phyloP scores from a whole-genome alignment of 1,140 invertebrate genomes.

The Sitodiplosis mosellana region DNA sequence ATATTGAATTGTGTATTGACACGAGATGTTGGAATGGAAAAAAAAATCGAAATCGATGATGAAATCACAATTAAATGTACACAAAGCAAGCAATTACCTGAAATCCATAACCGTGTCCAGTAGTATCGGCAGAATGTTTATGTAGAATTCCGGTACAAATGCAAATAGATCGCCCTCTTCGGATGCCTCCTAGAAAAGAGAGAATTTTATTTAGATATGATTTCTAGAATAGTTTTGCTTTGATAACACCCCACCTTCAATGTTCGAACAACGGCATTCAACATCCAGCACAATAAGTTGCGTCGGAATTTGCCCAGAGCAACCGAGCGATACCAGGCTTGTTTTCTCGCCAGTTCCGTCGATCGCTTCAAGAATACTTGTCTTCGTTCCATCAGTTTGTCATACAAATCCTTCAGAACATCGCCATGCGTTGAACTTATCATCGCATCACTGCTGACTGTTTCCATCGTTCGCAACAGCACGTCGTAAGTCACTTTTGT shows the following conservation, averaged over 20 bases:
- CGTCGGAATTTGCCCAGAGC: slow-evolving; percentile 15
- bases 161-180: slow-evolving; percentile 45
- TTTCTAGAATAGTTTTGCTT: slow-evolving; percentile 4
- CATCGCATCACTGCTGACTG: background rate
- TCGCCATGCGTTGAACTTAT: slow-evolving; percentile 4
- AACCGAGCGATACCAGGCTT: slow-evolving; percentile 21
- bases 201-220: background rate
- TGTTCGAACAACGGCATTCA: slow-evolving; percentile 35
- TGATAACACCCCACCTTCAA: slow-evolving; percentile 11
- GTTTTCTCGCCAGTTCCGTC: slow-evolving; percentile 20
- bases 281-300: slow-evolving; percentile 30
- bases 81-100: too few relatives aligned
- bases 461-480: too few relatives aligned
- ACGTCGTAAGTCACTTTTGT: slow-evolving; percentile 12
- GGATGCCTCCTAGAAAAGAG: slow-evolving; percentile 20
- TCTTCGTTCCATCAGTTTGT: slow-evolving; percentile 19
- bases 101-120: slow-evolving; percentile 48
- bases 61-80: too few relatives aligned
- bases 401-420: slow-evolving; percentile 15
- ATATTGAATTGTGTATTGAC: too few relatives aligned
- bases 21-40: too few relatives aligned
- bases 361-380: slow-evolving; percentile 24
- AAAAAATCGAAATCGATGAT: slow-evolving; percentile 11
- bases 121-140: slow-evolving; percentile 27
- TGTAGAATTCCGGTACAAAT: slow-evolving; percentile 67